Base-by-base conservation (phyloP, 2,797 vertebrate genomes). In the Pogoniulus pusillus region DNA sequence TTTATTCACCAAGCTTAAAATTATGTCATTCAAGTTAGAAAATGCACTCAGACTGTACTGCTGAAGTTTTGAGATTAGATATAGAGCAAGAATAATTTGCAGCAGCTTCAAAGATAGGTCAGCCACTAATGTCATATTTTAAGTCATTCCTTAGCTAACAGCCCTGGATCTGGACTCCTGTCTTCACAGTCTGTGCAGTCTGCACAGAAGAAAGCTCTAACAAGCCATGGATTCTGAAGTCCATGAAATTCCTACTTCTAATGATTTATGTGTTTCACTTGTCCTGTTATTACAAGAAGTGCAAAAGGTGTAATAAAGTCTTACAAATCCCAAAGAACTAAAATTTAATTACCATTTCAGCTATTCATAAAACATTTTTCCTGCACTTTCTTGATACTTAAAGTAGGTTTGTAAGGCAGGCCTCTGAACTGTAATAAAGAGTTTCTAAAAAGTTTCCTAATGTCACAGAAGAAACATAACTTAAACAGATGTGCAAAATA, bases 1-100 rank as follows among this genome's bases (percentile, higher is more conserved):
- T 75, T 75, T 75, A 90, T 73, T 64, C 51, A 64, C 85, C 75
- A 83, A 87, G 91, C 79, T 70, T 70, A 72, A 80, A 92, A 75
- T 55, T 63, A 59, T 6, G 32, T 72, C 92, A 64, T 37, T 65
- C 47, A 51, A 83, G 27, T 71, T 19, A 72, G 58, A 71, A 80
- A 83, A 73, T 2, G 15, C 66, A 81, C 26, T 53, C 68, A 71
- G 39, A 51, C 4, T 27, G 57, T 5, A n/a, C 7, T 54, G 58
- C 2, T 29, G 45, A 85, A 77, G 58, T 51, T 89, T 84, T 51
- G 26, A 70, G 55, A 64, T 73, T 16, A 68, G 0, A 1, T 37
- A 41, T 4, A 34, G 17, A 89, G 80, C 17, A 82, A 90, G 55
- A 72, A 62, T 69, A 94, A 62, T 10, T 60, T 60, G 62, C 39